Conservation (phyloP, 2,113 vertebrate species). For the Plotosus lineatus region DNA sequence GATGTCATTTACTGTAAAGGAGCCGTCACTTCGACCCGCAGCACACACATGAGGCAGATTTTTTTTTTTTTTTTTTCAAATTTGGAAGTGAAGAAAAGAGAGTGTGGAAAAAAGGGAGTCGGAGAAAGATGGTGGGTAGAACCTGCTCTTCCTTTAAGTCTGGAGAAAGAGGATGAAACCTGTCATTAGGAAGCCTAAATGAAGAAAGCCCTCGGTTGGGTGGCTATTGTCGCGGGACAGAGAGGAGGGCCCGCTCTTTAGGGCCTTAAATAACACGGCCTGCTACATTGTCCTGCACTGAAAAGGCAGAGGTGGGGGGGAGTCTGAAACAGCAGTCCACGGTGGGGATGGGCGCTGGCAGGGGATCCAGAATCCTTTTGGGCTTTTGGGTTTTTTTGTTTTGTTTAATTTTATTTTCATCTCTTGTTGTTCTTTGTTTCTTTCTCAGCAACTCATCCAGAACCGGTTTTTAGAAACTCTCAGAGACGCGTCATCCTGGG, state of each 20-base stretch:
- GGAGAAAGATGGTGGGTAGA: constrained; percentile 67
- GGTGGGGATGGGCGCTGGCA: constrained; percentile 55
- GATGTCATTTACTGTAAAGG: constrained; percentile 58
- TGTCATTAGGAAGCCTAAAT: constrained; percentile 77
- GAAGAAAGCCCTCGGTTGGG: constrained; percentile 71
- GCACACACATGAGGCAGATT: constrained; percentile 26
- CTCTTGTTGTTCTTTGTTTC: constrained; percentile 70
- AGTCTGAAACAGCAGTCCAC: constrained; percentile 66
- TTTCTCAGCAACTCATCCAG: constrained; percentile 73
- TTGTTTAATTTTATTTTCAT: constrained; percentile 60
- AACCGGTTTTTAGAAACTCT: constrained; percentile 57
- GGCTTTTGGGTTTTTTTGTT: constrained; percentile 59
- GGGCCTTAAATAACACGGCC: constrained; percentile 77
- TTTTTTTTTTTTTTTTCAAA: background rate
- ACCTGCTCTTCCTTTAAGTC: constrained; percentile 63
- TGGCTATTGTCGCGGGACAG: constrained; percentile 70
- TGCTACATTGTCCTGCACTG: constrained; percentile 71
- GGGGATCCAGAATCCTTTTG: constrained; percentile 49
- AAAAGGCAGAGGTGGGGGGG: constrained; percentile 69
- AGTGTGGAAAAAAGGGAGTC: constrained; percentile 37
- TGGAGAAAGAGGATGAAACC: constrained; percentile 76
- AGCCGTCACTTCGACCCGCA: constrained; percentile 38
- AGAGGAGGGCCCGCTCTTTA: constrained; percentile 72
- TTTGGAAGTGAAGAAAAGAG: background rate
- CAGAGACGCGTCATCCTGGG: constrained; percentile 50